phyloP scores from a whole-genome alignment of 2,113 vertebrate genomes.

The Alectura lathami region DNA sequence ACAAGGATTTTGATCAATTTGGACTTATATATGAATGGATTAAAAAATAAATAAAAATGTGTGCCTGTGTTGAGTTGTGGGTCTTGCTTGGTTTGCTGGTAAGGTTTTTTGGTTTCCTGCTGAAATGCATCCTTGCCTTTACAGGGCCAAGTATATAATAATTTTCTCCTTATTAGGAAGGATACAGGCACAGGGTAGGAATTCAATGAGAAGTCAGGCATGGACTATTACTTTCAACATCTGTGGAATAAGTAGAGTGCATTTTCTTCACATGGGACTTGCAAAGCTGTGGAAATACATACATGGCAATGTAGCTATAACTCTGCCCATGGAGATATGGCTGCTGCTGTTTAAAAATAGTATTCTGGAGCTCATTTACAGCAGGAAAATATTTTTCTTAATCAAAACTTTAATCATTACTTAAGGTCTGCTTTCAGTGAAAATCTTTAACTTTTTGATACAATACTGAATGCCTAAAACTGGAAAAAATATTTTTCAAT shows the following conservation, averaged over 20 bases:
- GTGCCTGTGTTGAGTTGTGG: neutral
- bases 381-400: neutral
- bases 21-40: fast-evolving
- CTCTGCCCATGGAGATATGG: neutral
- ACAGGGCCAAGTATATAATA: neutral
- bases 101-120: neutral
- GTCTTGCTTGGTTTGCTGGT: neutral
- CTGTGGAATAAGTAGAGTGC: neutral
- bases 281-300: neutral
- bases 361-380: neutral
- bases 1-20: neutral
- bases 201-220: neutral
- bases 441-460: neutral
- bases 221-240: neutral
- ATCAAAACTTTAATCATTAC: neutral
- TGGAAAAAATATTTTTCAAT: neutral
- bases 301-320: neutral
- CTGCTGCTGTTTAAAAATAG: neutral
- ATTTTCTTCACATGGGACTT: neutral
- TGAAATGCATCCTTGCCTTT: neutral
- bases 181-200: neutral
- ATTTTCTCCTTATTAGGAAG: neutral
- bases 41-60: neutral
- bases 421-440: neutral
- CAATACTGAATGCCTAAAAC: neutral